Conservation (phyloP, 1,140 invertebrate genomes). For the Papilio dardanus region DNA sequence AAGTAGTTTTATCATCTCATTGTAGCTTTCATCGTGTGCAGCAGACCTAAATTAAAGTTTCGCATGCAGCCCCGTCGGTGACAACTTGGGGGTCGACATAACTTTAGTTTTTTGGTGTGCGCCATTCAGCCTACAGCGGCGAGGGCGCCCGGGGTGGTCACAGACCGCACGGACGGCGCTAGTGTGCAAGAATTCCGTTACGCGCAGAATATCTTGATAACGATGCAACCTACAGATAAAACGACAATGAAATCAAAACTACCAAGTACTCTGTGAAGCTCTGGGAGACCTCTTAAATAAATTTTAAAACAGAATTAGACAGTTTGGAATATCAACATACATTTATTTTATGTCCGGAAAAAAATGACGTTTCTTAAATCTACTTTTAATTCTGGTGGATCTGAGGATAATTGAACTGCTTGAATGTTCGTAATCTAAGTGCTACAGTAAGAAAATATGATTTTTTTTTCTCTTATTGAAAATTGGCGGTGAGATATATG, state of each 20-base stretch:
- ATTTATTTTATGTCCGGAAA: too few species aligned
- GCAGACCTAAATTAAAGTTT: neutral
- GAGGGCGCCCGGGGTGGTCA: constrained; percentile 31
- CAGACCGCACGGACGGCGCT: constrained; percentile 20
- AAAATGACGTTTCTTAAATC: too few species aligned
- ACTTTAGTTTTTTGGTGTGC: constrained; percentile 37
- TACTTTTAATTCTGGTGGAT: too few species aligned
- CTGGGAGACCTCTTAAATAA: too few species aligned
- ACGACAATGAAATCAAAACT: neutral
- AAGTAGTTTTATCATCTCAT: neutral
- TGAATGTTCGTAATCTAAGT: too few species aligned
- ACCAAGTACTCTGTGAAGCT: neutral
- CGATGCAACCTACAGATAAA: neutral
- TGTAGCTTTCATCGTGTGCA: constrained; percentile 34
- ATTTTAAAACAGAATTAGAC: too few species aligned
- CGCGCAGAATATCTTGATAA: constrained; percentile 14
- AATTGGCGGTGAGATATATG: too few species aligned
- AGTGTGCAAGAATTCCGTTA: constrained; percentile 30
- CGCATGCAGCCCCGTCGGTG: constrained; percentile 22
- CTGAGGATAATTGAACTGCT: too few species aligned
- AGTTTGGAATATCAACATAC: too few species aligned
- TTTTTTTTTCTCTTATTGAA: too few species aligned
- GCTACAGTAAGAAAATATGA: too few species aligned
- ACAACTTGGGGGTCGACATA: constrained; percentile 40
- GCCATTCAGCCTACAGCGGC: constrained; percentile 22